Evolutionary conservation across 2,888 invertebrate species (phyloP).

Genomic region (Sisyra terminalis): DNA sequence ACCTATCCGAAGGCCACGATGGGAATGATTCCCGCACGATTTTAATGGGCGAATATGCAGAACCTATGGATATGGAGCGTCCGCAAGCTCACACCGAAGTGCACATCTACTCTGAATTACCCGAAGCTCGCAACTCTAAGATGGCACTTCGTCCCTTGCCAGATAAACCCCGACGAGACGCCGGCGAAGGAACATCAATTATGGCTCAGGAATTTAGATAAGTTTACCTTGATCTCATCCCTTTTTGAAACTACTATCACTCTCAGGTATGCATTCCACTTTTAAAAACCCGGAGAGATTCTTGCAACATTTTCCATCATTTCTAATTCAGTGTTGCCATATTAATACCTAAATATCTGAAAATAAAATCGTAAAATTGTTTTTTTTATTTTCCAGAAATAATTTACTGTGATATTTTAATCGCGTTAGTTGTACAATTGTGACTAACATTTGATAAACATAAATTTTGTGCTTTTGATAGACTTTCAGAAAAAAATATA

Average conservation of each 20-base stretch:
- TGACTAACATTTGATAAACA: too few relatives aligned
- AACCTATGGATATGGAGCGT: conserved; percentile 32
- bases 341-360: neutral
- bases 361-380: neutral
- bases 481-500: too few relatives aligned
- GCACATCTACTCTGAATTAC: conserved; percentile 37
- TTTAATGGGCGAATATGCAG: conserved; percentile 34
- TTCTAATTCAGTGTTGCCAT: neutral
- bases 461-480: too few relatives aligned
- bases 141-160: conserved; percentile 56
- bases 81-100: conserved; percentile 26
- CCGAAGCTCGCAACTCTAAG: conserved; percentile 26
- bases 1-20: conserved; percentile 16
- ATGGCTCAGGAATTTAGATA: conserved; percentile 4
- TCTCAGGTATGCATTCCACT: conserved; percentile 8
- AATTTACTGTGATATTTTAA: too few relatives aligned
- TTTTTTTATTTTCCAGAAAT: too few relatives aligned
- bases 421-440: too few relatives aligned
- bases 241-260: neutral
- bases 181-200: conserved; percentile 10
- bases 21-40: conserved; percentile 20
- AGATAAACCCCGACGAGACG: conserved; percentile 33
- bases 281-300: neutral
- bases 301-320: neutral
- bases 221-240: neutral